Evolutionary conservation across 2,888 invertebrate species (phyloP).

Genomic region (Enchytraeus crypticus): DNA sequence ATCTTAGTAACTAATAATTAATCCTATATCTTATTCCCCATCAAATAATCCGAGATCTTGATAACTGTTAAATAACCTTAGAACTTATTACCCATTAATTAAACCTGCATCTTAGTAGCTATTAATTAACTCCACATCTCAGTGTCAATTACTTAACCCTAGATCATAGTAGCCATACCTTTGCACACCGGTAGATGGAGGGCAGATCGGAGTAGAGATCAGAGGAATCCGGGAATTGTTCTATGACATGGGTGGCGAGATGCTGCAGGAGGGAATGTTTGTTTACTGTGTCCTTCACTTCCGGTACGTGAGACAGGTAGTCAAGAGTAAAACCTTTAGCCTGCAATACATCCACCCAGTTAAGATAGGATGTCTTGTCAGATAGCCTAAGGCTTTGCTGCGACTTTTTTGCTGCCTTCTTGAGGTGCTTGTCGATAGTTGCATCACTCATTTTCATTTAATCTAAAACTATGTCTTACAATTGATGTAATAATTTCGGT

Average conservation of each 20-base stretch:
- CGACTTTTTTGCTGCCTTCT: too few relatives aligned
- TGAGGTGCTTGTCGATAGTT: too few relatives aligned
- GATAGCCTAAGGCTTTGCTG: too few relatives aligned
- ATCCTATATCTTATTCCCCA: too few relatives aligned
- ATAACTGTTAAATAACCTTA: background rate
- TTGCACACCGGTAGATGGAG: constrained; percentile 50
- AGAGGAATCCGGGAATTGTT: constrained; percentile 85
- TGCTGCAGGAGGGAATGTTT: constrained; percentile 96
- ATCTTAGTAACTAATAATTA: too few relatives aligned
- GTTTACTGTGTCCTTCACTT: constrained; percentile 97
- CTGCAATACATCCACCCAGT: background rate
- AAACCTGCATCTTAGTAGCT: too few relatives aligned
- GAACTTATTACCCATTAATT: background rate
- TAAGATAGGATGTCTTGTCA: too few relatives aligned
- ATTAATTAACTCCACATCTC: background rate
- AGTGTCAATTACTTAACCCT: background rate
- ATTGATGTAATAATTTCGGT: too few relatives aligned
- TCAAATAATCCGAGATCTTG: background rate
- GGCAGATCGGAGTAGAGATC: constrained; percentile 83
- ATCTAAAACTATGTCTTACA: too few relatives aligned
- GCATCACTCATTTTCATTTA: too few relatives aligned
- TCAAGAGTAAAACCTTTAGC: constrained; percentile 89
- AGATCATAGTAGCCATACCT: constrained; percentile 56
- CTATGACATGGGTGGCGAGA: constrained; percentile 92
- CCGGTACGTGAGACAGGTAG: constrained; percentile 84